Evolutionary conservation across 2,888 invertebrate species (phyloP).

Genomic region (Drosophila pseudotalamancana): DNA sequence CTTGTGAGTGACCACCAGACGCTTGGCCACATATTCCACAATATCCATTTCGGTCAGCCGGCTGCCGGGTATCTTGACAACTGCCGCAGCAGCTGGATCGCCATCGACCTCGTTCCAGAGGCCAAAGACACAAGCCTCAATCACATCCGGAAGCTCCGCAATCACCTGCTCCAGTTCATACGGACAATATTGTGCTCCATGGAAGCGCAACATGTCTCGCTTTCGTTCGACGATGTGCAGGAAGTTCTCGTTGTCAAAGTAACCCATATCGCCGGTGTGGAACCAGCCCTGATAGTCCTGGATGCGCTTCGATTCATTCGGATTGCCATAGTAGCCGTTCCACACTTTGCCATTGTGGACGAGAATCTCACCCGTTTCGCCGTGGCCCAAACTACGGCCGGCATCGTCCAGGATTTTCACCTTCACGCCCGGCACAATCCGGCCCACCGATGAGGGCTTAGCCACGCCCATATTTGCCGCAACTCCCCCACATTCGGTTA

Average conservation of each 20-base stretch:
- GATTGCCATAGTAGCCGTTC: slow-evolving; percentile 82
- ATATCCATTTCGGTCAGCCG: slow-evolving; percentile 76
- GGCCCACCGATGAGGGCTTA: slow-evolving; percentile 76
- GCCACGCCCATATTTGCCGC: slow-evolving; percentile 73
- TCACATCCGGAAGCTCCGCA: slow-evolving; percentile 75
- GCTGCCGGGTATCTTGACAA: slow-evolving; percentile 71
- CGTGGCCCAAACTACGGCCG: slow-evolving; percentile 69
- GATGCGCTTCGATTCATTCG: slow-evolving; percentile 72
- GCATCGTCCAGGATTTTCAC: slow-evolving; percentile 81
- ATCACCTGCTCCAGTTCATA: slow-evolving; percentile 81
- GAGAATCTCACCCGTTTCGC: slow-evolving; percentile 81
- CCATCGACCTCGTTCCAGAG: slow-evolving; percentile 79
- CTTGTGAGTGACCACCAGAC: slow-evolving; percentile 76
- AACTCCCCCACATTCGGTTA: slow-evolving; percentile 78
- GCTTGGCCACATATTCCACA: slow-evolving; percentile 76
- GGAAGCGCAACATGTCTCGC: slow-evolving; percentile 79
- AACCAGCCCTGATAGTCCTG: slow-evolving; percentile 82
- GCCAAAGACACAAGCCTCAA: slow-evolving; percentile 80
- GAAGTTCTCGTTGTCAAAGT: slow-evolving; percentile 82
- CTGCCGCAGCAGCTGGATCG: slow-evolving; percentile 81
- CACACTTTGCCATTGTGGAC: slow-evolving; percentile 71
- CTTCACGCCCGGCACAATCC: slow-evolving; percentile 67
- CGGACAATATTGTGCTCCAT: slow-evolving; percentile 80
- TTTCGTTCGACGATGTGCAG: slow-evolving; percentile 79
- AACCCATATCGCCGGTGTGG: slow-evolving; percentile 83